Evolutionary conservation across 2,888 invertebrate species (phyloP), one percentile per base, ranked within the genome.

Genomic region (Tridacna crocea): DNA sequence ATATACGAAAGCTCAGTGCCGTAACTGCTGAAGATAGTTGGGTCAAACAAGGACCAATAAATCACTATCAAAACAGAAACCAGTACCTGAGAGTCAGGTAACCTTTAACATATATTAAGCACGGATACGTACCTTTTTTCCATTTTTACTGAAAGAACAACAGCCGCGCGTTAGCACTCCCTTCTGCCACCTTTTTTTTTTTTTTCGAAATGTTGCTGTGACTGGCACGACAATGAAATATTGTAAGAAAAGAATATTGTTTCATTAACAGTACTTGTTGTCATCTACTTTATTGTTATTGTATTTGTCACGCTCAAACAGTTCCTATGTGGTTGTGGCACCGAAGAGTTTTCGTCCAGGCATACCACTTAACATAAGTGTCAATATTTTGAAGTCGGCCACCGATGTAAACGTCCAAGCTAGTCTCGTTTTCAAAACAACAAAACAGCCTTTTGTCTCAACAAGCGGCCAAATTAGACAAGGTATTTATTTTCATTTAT

Each of bases 331-430:
- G 55, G 90, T 94, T 0, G 87, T 94, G 8, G 91, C 93, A 12
- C 94, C 94, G 2, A 91, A 90, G 27, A 91, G 93, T 58, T 92
- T 94, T 24, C 92, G 94, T 11, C 93, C 94, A 6, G 93, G 93
- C 4, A 87, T 94, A 11, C 92, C 94, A 0, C 92, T 94, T 65
- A 92, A 91, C 46, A 90, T 94, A 48, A 93, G 92, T 51, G 92
- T 94, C 66, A 94, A 94, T 86, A 92, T 94, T 63, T 88, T 94
- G 24, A 88, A 92, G 17, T 80, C 87, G 0, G 63, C 83, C 0
- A 76, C 74, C 0, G 80, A 81, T 22, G 89, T 89, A 6, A 75
- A 66, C 22, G 89, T 90, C 12, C 78, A 65, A n/a, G 88, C 82
- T 0, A 73, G 85, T 26, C 78, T 89, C 13, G 70, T 84, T n/a